Evolutionary conservation across 1,140 invertebrate genomes (phyloP).

Genomic region (Drosophila simulans): DNA sequence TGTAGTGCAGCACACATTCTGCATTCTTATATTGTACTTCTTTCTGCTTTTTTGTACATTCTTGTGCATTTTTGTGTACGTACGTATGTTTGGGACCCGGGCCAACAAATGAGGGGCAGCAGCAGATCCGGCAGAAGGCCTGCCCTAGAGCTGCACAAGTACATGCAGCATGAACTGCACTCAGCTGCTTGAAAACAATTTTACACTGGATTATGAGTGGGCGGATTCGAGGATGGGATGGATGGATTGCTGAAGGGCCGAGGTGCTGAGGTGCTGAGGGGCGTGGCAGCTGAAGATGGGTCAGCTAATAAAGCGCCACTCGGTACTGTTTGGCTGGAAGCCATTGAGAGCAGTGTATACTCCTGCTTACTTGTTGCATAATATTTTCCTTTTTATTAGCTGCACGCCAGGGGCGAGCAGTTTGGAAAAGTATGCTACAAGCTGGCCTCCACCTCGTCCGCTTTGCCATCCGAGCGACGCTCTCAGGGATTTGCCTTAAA

Average conservation of each 20-base stretch:
- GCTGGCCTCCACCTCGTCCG: neutral
- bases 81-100: slow-evolving; percentile 12
- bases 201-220: slow-evolving; percentile 73
- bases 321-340: slow-evolving; percentile 49
- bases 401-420: slow-evolving; percentile 33
- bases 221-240: neutral
- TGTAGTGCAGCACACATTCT: slow-evolving; percentile 51
- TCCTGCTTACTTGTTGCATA: slow-evolving; percentile 78
- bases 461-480: neutral
- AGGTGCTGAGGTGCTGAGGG: neutral
- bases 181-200: slow-evolving; percentile 75
- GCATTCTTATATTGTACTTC: slow-evolving; percentile 28
- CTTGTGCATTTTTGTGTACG: slow-evolving; percentile 2
- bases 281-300: slow-evolving; percentile 32
- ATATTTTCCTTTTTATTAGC: slow-evolving; percentile 80
- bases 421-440: slow-evolving; percentile 45
- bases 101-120: slow-evolving; percentile 44
- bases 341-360: slow-evolving; percentile 46
- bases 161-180: slow-evolving; percentile 57
- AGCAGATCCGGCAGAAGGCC: slow-evolving; percentile 8
- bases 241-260: neutral
- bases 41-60: neutral
- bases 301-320: slow-evolving; percentile 74
- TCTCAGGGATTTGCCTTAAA: slow-evolving; percentile 42
- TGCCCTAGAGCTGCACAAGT: slow-evolving; percentile 42